Percentiles rank a stretch among this genome's conserved stretches.
phyloP scores from a whole-genome alignment of 2,888 invertebrate genomes.

The Mythimna albipuncta region DNA sequence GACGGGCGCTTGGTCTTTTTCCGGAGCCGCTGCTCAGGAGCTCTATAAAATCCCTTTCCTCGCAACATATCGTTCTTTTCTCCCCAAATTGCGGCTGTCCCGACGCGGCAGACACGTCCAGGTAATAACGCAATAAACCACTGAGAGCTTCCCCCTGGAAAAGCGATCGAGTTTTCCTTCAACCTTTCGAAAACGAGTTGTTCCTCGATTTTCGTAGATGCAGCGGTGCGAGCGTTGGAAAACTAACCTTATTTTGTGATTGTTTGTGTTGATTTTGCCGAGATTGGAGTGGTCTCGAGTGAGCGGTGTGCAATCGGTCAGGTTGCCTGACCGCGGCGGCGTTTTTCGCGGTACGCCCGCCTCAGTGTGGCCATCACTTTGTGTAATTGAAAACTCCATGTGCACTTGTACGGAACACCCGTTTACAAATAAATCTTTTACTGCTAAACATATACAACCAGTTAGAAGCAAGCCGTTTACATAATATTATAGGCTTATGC shows the following conservation, averaged over 20 bases:
- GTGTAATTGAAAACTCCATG: conserved; percentile 90
- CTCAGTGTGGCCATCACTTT: conserved; percentile 86
- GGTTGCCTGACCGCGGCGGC: conserved; percentile 83
- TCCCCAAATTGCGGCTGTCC: conserved; percentile 89
- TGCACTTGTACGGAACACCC: conserved; percentile 86
- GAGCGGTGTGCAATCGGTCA: conserved; percentile 84
- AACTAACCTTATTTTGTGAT: conserved; percentile 80
- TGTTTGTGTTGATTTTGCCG: conserved; percentile 77
- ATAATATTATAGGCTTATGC: conserved; percentile 22
- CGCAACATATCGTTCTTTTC: conserved; percentile 89
- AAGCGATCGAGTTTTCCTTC: conserved; percentile 90
- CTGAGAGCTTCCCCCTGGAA: conserved; percentile 89
- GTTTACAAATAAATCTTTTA: conserved; percentile 86
- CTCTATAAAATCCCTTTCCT: conserved; percentile 88
- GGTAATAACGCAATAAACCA: conserved; percentile 91
- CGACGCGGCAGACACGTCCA: conserved; percentile 89
- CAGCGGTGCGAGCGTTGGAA: conserved; percentile 70
- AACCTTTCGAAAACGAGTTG: conserved; percentile 88
- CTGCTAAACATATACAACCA: conserved; percentile 65
- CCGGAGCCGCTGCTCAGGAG: conserved; percentile 75
- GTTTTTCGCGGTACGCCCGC: conserved; percentile 85
- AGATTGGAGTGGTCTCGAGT: conserved; percentile 66
- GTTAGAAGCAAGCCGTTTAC: conserved; percentile 44
- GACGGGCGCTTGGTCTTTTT: conserved; percentile 80
- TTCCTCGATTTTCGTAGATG: conserved; percentile 80